These are phyloP conservation scores for Cyclophora punctaria DNA, from an alignment of 2,888 invertebrate species.

Conservation along the genomic window DNA sequence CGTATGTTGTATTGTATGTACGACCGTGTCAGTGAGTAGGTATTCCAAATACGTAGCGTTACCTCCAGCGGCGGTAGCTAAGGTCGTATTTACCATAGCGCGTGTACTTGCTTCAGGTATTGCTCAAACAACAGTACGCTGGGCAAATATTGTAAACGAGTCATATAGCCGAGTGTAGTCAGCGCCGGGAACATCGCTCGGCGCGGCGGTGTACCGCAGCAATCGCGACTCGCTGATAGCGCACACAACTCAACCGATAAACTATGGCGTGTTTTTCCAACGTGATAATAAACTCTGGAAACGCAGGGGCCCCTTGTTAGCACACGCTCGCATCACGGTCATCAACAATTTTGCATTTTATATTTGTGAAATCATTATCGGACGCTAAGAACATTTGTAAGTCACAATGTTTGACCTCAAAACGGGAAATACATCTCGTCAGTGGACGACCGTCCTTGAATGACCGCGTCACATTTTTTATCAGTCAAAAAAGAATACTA, in stretches of 20 bases:
- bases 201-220: conserved; percentile 17
- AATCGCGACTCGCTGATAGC: conserved; percentile 47
- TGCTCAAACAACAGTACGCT: conserved; percentile 14
- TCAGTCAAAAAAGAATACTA: conserved; percentile 62
- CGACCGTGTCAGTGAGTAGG: conserved; percentile 8
- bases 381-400: conserved; percentile 31
- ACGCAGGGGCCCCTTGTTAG: conserved; percentile 34
- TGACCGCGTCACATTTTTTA: conserved; percentile 69
- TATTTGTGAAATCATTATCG: neutral
- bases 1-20: conserved; percentile 5
- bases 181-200: conserved; percentile 21
- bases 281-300: conserved; percentile 52
- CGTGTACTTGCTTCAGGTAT: conserved; percentile 10
- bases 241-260: conserved; percentile 52
- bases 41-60: conserved; percentile 14
- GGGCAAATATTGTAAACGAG: conserved; percentile 14
- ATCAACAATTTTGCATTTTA: too few species aligned
- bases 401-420: conserved; percentile 40
- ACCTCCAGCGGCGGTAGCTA: conserved; percentile 9
- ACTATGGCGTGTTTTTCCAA: conserved; percentile 62
- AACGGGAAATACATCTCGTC: conserved; percentile 63
- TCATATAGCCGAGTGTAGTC: conserved; percentile 17
- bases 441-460: conserved; percentile 63
- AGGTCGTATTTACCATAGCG: conserved; percentile 20
- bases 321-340: conserved; percentile 12